Conservation (phyloP, 2,888 invertebrate genomes). For the Trissoscelio sp. region DNA sequence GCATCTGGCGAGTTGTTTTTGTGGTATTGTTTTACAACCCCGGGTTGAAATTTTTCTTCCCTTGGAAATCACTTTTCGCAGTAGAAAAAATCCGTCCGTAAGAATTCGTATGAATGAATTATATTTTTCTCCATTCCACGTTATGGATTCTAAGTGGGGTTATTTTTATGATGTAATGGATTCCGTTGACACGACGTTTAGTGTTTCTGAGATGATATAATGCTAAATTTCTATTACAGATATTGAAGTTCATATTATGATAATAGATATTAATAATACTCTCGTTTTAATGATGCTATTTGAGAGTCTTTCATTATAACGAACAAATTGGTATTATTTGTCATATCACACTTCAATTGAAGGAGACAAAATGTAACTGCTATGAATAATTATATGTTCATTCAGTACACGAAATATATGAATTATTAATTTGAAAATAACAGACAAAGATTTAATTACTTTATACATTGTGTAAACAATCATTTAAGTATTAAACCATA, state of each 20-base stretch:
- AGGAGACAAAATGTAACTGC: neutral
- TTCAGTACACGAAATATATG: too few species aligned
- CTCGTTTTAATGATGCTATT: neutral
- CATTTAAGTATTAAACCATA: too few species aligned
- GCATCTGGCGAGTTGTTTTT: neutral
- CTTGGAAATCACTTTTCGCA: neutral
- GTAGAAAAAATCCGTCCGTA: constrained; percentile 3
- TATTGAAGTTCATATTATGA: neutral
- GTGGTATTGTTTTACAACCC: neutral
- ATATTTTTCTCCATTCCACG: constrained; percentile 2
- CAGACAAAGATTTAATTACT: too few species aligned
- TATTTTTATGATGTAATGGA: neutral
- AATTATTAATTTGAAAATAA: too few species aligned
- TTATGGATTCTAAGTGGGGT: neutral
- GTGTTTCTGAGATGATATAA: neutral
- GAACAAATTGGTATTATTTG: neutral
- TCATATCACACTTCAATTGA: neutral
- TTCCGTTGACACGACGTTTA: neutral
- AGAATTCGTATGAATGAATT: neutral
- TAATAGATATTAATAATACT: neutral
- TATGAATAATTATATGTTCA: neutral
- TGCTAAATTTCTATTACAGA: neutral
- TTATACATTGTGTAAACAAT: too few species aligned
- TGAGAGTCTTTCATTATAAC: neutral
- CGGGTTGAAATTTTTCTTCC: neutral